Evolutionary conservation across 2,888 invertebrate species (phyloP), one percentile per base, ranked within the genome.

Genomic region (Leptopilina drosophilae): DNA sequence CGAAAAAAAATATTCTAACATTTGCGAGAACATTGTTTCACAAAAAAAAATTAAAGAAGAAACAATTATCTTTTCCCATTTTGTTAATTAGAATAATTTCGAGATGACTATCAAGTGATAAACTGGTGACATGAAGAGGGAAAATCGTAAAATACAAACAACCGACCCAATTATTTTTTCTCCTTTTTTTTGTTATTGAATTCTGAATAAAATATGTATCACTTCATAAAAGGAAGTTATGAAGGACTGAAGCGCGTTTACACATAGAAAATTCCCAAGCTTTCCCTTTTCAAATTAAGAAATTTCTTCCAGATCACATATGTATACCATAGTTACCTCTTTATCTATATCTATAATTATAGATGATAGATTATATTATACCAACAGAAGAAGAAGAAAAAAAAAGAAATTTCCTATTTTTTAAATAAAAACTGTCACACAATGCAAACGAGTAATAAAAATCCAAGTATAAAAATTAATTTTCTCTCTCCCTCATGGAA

Each of bases 211-310:
- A 11, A 49, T 20, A 20, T 49, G 12, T 49, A 49, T 49, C 15
- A 62, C 20, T 20, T 62, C 62, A 62, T 20, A 20, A 62, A 62
- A 62, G 15, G 62, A 62, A 62, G 9, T 62, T 62, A 62, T 62
- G 20, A 20, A 20, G 15, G 15, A 59, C n/a, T n/a, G 62, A 62
- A 49, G 49, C 49, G 49, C 49, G 49, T 49, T 8, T 15, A 62
- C 20, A 20, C 62, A 62, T 62, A 20, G 62, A 62, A 62, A 59
- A 59, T 9, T 62, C 62, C 20, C 62, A 62, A 62, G 62, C 62
- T 62, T 62, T 62, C 62, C 20, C 62, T 62, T 62, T 62, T 62
- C 20, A 62, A 62, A 62, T 62, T 62, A 20, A 62, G 20, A 62
- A 62, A 62, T 62, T 62, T 62, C 62, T 42, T 42, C 42, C 5